phyloP scores from a whole-genome alignment of 2,113 vertebrate species.

The Hymenochirus boettgeri region DNA sequence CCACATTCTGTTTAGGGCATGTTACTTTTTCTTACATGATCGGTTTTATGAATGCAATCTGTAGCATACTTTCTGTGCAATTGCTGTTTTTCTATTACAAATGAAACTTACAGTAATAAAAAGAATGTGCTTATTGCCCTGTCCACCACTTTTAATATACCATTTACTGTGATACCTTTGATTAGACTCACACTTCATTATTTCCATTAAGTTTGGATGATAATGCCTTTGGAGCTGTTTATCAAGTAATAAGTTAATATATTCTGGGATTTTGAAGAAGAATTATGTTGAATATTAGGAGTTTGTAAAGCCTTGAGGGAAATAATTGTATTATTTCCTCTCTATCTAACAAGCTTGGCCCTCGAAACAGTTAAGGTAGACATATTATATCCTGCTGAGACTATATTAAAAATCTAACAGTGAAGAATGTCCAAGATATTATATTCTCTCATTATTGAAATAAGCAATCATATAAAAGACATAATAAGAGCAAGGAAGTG shows the following conservation, averaged over 20 bases:
- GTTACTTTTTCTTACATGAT: slow-evolving; percentile 37
- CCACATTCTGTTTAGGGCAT: slow-evolving; percentile 26
- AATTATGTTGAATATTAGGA: slow-evolving; percentile 5
- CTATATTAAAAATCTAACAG: slow-evolving; percentile 31
- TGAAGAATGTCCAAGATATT: slow-evolving; percentile 34
- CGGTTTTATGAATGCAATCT: slow-evolving; percentile 30
- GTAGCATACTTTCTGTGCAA: slow-evolving; percentile 24
- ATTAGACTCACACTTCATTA: slow-evolving; percentile 23
- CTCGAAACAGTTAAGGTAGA: slow-evolving; percentile 38
- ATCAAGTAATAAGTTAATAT: slow-evolving; percentile 6
- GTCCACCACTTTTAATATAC: not conserved
- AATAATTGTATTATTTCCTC: slow-evolving; percentile 33
- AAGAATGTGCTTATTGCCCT: not conserved
- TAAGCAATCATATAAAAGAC: slow-evolving; percentile 36
- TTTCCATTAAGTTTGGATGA: slow-evolving; percentile 10
- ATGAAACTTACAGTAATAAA: not conserved
- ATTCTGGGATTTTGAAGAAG: slow-evolving; percentile 37
- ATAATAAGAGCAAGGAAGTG: slow-evolving; percentile 25
- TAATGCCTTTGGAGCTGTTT: slow-evolving; percentile 6
- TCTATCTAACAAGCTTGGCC: slow-evolving; percentile 24
- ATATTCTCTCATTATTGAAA: slow-evolving; percentile 38
- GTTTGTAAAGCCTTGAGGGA: slow-evolving; percentile 26
- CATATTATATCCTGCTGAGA: slow-evolving; percentile 36
- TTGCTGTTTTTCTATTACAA: slow-evolving; percentile 14
- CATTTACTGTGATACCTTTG: slow-evolving; percentile 20